These are phyloP conservation scores for Macrophya annulata DNA, from an alignment of 2,888 invertebrate genomes.

Conservation along the genomic window DNA sequence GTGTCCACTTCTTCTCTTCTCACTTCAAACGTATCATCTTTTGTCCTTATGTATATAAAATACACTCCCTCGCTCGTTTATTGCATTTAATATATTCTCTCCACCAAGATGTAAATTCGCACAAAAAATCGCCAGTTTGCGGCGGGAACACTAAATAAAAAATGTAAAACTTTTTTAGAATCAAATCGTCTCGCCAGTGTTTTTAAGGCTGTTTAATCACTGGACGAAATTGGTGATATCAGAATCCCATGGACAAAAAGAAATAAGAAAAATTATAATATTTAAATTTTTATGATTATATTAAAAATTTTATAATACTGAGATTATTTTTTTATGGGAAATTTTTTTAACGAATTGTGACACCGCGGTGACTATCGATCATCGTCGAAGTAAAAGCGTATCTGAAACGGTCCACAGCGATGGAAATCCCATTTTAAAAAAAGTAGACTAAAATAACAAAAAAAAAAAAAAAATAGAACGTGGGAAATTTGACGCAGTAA, in stretches of 20 bases:
- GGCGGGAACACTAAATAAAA: neutral
- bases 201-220: neutral
- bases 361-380: too few species aligned
- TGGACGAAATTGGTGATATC: neutral
- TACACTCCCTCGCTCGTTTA: slow-evolving; percentile 39
- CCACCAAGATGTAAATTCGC: neutral
- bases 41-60: neutral
- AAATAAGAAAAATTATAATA: too few species aligned
- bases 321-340: too few species aligned
- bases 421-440: neutral
- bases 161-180: neutral
- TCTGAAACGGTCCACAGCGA: neutral
- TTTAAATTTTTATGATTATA: too few species aligned
- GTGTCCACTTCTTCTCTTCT: slow-evolving; percentile 4
- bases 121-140: neutral
- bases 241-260: neutral
- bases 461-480: neutral
- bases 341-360: too few species aligned
- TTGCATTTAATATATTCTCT: neutral
- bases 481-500: neutral
- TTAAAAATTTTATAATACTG: too few species aligned
- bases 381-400: neutral
- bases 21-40: slow-evolving; percentile 25
- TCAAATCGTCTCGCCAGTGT: neutral
- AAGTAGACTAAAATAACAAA: too few species aligned